A percentile compares a stretch with the other conserved stretches of the same genome.
Evolutionary conservation across 2,888 invertebrate genomes (phyloP).

Genomic region (Dendrolimus pini): DNA sequence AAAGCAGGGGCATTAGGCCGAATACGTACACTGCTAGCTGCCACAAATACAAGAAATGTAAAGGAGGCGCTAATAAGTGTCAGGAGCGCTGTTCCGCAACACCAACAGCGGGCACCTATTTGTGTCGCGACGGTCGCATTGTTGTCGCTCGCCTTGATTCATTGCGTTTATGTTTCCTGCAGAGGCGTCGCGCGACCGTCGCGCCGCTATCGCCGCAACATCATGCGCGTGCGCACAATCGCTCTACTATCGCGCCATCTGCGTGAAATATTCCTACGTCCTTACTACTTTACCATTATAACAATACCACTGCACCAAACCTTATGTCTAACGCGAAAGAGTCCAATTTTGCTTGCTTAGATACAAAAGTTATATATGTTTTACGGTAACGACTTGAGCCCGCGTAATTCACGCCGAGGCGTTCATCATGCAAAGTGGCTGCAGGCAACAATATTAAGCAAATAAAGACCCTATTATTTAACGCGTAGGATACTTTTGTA

Average conservation of each 20-base stretch:
- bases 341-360: conserved; percentile 7
- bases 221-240: conserved; percentile 42
- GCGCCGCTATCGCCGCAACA: conserved; percentile 23
- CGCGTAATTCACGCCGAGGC: conserved; percentile 72
- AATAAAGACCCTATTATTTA: conserved; percentile 19
- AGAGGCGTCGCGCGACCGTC: conserved; percentile 40
- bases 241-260: conserved; percentile 61
- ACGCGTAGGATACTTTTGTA: conserved; percentile 10
- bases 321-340: conserved; percentile 13
- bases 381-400: conserved; percentile 54
- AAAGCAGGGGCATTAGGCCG: too few relatives aligned
- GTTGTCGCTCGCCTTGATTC: conserved; percentile 42
- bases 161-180: conserved; percentile 56
- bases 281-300: background rate
- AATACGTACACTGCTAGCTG: background rate
- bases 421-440: conserved; percentile 68
- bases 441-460: conserved; percentile 7
- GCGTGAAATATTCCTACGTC: conserved; percentile 64
- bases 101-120: background rate
- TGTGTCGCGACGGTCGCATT: conserved; percentile 4
- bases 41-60: background rate
- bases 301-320: background rate
- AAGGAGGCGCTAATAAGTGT: background rate
- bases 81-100: background rate
- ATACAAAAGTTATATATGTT: conserved; percentile 9